phyloP scores from a whole-genome alignment of 2,888 invertebrate species.

The Flexamia atlantica region DNA sequence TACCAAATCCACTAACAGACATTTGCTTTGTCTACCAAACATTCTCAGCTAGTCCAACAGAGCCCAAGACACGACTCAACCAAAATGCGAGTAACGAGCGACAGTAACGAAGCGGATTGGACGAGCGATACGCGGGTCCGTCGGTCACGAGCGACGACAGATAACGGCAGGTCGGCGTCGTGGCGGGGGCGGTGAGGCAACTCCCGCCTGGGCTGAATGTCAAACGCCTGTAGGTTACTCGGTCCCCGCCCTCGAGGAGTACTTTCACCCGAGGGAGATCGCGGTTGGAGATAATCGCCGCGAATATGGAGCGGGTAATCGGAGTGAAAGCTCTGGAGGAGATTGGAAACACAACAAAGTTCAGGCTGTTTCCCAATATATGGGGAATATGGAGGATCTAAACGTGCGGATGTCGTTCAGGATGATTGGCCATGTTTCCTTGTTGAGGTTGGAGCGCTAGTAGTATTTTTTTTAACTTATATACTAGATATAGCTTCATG shows the following conservation, averaged over 20 bases:
- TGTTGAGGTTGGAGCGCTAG: no score
- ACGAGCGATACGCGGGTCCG: background rate
- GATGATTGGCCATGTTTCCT: no score
- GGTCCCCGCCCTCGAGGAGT: conserved; percentile 8
- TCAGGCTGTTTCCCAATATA: no score
- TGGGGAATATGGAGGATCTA: no score
- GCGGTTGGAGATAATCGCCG: background rate
- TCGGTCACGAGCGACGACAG: background rate
- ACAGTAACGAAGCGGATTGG: background rate
- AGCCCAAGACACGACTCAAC: background rate
- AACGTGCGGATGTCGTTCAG: no score
- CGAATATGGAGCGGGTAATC: conserved; percentile 31
- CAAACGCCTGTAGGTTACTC: background rate
- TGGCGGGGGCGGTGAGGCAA: background rate
- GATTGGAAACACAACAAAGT: no score
- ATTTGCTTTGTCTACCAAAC: background rate
- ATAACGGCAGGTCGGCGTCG: background rate
- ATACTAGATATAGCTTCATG: no score
- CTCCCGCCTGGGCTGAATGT: background rate
- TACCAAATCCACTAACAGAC: no score
- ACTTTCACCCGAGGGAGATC: conserved; percentile 12
- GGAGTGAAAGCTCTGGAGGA: background rate
- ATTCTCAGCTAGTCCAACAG: background rate
- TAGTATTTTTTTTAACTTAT: no score
- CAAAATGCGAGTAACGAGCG: background rate